These are phyloP conservation scores for Coenonympha glycerion DNA, from an alignment of 2,888 invertebrate species.

Conservation along the genomic window DNA sequence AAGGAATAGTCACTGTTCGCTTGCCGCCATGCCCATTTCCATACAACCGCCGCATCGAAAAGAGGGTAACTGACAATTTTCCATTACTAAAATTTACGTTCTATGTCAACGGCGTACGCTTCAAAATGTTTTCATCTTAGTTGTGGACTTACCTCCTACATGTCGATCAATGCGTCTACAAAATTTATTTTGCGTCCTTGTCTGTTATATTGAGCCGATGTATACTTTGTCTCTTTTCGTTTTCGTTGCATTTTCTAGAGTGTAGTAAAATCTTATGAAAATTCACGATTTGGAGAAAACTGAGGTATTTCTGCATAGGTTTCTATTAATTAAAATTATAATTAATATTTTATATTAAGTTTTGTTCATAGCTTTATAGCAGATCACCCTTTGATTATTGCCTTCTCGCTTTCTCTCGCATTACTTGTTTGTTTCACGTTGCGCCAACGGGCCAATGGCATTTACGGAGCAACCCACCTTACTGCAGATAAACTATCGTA, in stretches of 20 bases:
- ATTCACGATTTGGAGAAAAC: slow-evolving; percentile 25
- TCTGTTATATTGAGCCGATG: slow-evolving; percentile 35
- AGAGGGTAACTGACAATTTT: slow-evolving; percentile 30
- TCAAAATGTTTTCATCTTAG: slow-evolving; percentile 22
- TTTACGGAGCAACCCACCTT: slow-evolving; percentile 74
- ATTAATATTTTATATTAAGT: slow-evolving; percentile 5
- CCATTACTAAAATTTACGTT: slow-evolving; percentile 28
- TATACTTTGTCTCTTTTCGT: slow-evolving; percentile 46
- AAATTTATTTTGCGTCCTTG: slow-evolving; percentile 52
- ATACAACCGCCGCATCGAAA: slow-evolving; percentile 32
- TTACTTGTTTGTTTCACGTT: slow-evolving; percentile 72
- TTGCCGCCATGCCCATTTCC: slow-evolving; percentile 73
- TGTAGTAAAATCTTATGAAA: slow-evolving; percentile 33
- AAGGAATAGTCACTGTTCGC: slow-evolving; percentile 72
- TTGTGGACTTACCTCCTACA: slow-evolving; percentile 34
- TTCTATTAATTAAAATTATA: not conserved
- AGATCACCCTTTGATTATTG: slow-evolving; percentile 37
- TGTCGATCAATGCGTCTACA: slow-evolving; percentile 31
- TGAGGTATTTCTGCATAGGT: not conserved
- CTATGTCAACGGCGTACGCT: slow-evolving; percentile 25
- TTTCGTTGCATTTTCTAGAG: slow-evolving; percentile 32
- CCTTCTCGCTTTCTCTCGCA: slow-evolving; percentile 64
- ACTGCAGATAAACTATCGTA: slow-evolving; percentile 62
- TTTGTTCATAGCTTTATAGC: not conserved
- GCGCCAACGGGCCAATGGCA: slow-evolving; percentile 72